Conservation (phyloP, 2,113 vertebrate genomes). For the Corynorhinus townsendii region DNA sequence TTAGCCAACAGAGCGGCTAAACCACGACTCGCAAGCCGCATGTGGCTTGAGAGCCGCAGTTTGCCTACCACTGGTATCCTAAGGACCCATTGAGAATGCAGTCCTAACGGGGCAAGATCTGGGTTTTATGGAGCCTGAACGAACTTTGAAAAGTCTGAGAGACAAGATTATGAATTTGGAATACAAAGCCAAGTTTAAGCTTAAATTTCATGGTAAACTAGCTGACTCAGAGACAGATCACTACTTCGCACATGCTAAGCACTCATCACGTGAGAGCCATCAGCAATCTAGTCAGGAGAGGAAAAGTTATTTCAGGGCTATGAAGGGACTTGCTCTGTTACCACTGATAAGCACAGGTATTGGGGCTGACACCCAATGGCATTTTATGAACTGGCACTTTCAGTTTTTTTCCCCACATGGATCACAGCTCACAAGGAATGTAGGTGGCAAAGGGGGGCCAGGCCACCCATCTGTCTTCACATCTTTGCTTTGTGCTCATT, state of each 20-base stretch:
- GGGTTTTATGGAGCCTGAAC: not conserved
- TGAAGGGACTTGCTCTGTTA: not conserved
- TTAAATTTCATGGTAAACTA: not conserved
- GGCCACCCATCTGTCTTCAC: too few species aligned
- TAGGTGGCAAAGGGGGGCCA: not conserved
- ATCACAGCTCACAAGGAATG: not conserved
- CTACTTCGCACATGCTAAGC: rapidly evolving
- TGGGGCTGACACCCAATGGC: not conserved
- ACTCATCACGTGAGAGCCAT: rapidly evolving
- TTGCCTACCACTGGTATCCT: not conserved
- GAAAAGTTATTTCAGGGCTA: not conserved
- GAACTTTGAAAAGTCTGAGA: not conserved
- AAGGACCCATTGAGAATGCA: not conserved
- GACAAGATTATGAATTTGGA: not conserved
- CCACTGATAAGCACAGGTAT: too few species aligned
- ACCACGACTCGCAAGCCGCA: too few species aligned
- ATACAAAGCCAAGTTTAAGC: not conserved
- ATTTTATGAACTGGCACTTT: not conserved
- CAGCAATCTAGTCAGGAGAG: not conserved
- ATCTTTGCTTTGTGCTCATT: not conserved
- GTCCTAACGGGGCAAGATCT: rapidly evolving
- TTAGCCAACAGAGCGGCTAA: too few species aligned
- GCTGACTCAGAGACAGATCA: not conserved
- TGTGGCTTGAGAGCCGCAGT: too few species aligned
- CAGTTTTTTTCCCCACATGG: not conserved